Percentiles rank a stretch among this genome's conserved stretches.
These are phyloP conservation scores for Cherax destructor DNA, from an alignment of 1,140 invertebrate genomes.

Conservation along the genomic window DNA sequence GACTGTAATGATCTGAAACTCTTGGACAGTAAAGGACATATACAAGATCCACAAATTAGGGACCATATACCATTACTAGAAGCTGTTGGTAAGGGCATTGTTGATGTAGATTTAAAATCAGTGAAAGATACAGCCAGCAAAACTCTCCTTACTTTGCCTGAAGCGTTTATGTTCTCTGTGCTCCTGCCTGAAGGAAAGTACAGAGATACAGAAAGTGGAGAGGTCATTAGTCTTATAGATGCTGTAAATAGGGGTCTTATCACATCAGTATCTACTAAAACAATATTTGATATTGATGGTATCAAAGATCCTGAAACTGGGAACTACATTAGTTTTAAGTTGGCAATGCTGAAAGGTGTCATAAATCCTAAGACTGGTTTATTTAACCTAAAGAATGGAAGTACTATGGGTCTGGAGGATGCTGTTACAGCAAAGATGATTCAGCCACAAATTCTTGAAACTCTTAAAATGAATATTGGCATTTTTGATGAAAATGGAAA, in stretches of 20 bases:
- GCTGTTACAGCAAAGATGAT: conserved; percentile 78
- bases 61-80: conserved; percentile 86
- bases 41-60: conserved; percentile 87
- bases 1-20: conserved; percentile 81
- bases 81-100: conserved; percentile 87
- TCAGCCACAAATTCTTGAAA: conserved; percentile 87
- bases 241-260: conserved; percentile 92
- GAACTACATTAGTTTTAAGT: conserved; percentile 90
- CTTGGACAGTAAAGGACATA: conserved; percentile 78
- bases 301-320: conserved; percentile 89
- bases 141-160: conserved; percentile 87
- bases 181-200: conserved; percentile 85
- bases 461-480: conserved; percentile 88
- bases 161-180: conserved; percentile 87
- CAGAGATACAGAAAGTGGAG: conserved; percentile 83
- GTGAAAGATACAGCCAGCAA: conserved; percentile 85
- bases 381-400: conserved; percentile 85
- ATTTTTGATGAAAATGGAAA: conserved; percentile 81
- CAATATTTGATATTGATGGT: conserved; percentile 93
- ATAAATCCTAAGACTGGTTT: conserved; percentile 85
- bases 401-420: conserved; percentile 83
- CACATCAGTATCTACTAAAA: conserved; percentile 89
- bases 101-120: conserved; percentile 91
- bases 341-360: conserved; percentile 86
- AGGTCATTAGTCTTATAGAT: conserved; percentile 83